Percentiles rank a stretch among this genome's conserved stretches.
Evolutionary conservation across 2,888 invertebrate species (phyloP).

Genomic region (Allygus modestus): DNA sequence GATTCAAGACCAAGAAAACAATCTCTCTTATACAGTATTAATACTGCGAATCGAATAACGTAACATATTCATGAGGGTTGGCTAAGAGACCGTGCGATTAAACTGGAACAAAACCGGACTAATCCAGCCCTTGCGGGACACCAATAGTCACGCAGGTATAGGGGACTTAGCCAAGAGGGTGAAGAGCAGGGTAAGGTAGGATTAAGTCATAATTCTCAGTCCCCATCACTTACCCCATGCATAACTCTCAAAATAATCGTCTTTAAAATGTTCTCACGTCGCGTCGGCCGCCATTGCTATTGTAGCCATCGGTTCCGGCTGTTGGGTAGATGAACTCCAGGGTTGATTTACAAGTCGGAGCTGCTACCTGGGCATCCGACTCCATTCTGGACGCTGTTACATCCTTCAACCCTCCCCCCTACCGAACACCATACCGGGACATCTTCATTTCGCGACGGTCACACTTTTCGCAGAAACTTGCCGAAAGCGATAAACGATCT

Average conservation of each 20-base stretch:
- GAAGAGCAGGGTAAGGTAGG: conserved; percentile 2
- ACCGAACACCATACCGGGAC: not conserved
- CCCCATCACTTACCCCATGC: conserved; percentile 50
- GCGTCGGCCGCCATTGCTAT: conserved; percentile 30
- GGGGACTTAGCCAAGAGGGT: conserved; percentile 9
- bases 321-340: conserved; percentile 53
- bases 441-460: conserved; percentile 45
- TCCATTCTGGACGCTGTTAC: conserved; percentile 27
- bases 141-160: conserved; percentile 22
- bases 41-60: not conserved
- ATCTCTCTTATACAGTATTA: not conserved
- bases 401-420: not conserved
- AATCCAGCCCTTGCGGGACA: conserved; percentile 36
- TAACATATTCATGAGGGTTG: not conserved
- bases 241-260: conserved; percentile 47
- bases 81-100: conserved; percentile 15
- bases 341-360: conserved; percentile 34
- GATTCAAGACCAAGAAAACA: not conserved
- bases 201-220: conserved; percentile 50
- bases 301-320: conserved; percentile 48
- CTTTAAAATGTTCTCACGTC: conserved; percentile 52
- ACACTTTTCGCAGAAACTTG: conserved; percentile 28
- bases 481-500: conserved; percentile 13
- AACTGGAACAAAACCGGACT: conserved; percentile 39
- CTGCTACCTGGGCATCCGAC: conserved; percentile 27